Conservation (phyloP, 2,797 vertebrate species). For the Anolis apletophallus region DNA sequence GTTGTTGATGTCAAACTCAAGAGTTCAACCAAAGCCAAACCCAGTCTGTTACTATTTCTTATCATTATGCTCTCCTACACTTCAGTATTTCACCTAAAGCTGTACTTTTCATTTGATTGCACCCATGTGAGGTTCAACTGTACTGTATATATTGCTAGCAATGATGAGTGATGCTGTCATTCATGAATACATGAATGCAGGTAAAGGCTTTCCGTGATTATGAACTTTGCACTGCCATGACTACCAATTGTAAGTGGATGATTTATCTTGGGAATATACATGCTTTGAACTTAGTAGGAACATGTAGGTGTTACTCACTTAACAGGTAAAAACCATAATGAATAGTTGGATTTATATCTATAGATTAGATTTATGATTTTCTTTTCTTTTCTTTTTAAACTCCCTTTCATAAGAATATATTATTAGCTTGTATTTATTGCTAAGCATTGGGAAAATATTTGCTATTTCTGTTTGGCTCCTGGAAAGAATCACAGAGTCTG, state of each 20-base stretch:
- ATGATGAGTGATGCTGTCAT: slow-evolving; percentile 5
- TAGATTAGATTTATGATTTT: not conserved
- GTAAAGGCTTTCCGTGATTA: not conserved
- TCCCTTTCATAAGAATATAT: not conserved
- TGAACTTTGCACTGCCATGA: not conserved
- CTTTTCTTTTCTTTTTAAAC: too few species aligned
- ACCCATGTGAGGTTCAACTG: not conserved
- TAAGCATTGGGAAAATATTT: not conserved
- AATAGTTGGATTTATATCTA: not conserved
- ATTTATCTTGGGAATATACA: slow-evolving; percentile 12
- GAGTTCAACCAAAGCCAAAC: not conserved
- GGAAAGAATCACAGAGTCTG: too few species aligned
- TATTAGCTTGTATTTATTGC: not conserved
- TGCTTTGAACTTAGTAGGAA: not conserved
- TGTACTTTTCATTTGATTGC: not conserved
- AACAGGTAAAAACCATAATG: not conserved
- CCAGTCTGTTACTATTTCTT: not conserved
- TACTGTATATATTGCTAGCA: not conserved
- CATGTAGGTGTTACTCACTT: not conserved
- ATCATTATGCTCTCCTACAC: not conserved
- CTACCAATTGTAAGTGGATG: not conserved
- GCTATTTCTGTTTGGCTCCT: not conserved
- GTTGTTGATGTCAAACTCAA: not conserved
- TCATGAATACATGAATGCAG: not conserved
- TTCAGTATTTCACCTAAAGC: not conserved